A percentile compares a stretch with the other conserved stretches of the same genome.
Conservation (phyloP, 2,888 invertebrate genomes). For the Hipparchia sbordonii region DNA sequence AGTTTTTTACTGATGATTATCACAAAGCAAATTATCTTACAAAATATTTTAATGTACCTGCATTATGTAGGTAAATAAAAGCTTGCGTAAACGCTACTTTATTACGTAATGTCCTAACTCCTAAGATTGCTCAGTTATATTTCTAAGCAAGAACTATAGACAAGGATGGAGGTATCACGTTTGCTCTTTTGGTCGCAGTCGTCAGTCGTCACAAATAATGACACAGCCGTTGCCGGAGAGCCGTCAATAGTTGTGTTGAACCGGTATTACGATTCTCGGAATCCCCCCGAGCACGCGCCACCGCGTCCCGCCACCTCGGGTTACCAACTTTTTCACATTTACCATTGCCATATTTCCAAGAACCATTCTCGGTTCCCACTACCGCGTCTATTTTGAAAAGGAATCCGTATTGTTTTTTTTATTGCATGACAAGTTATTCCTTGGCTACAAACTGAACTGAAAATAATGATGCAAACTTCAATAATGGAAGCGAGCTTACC, state of each 20-base stretch:
- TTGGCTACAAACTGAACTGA: neutral
- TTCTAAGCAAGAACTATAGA: constrained; percentile 18
- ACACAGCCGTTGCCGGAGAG: constrained; percentile 33
- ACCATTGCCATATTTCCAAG: constrained; percentile 69
- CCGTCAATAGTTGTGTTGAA: constrained; percentile 44
- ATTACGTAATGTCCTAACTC: constrained; percentile 8
- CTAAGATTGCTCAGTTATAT: neutral
- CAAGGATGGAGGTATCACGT: constrained; percentile 23
- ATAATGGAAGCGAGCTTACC: neutral
- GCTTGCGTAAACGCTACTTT: constrained; percentile 14
- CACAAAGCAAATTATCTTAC: neutral
- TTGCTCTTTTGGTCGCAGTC: constrained; percentile 12
- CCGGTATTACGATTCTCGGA: constrained; percentile 67
- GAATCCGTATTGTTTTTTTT: constrained; percentile 12
- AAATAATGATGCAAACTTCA: neutral
- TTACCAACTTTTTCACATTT: constrained; percentile 68
- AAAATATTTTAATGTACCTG: neutral
- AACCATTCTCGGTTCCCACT: constrained; percentile 56
- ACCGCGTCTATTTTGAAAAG: constrained; percentile 47
- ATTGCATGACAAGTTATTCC: neutral
- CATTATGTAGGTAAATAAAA: neutral
- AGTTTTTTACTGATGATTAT: too few relatives aligned
- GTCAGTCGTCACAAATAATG: constrained; percentile 34
- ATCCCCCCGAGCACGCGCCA: constrained; percentile 70
- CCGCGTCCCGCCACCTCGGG: constrained; percentile 47